phyloP scores from a whole-genome alignment of 2,113 vertebrate species.

The Phaethornis superciliosus region DNA sequence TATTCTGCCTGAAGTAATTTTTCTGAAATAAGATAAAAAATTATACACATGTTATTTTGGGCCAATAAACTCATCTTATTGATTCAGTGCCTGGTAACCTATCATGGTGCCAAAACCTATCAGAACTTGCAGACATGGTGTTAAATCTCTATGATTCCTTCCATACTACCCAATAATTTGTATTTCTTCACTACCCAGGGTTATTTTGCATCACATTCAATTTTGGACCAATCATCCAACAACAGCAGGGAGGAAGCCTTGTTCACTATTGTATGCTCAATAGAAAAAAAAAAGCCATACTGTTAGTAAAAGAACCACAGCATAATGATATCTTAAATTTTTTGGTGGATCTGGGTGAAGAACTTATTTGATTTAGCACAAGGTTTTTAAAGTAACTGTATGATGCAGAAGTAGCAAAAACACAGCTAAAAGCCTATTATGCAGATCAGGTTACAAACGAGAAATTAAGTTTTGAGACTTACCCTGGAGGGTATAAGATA shows the following conservation, averaged over 20 bases:
- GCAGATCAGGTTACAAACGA: neutral
- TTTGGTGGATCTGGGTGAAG: neutral
- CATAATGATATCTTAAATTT: neutral
- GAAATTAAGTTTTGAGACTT: neutral
- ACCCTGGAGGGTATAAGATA: neutral
- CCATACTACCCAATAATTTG: neutral
- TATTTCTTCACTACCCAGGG: neutral
- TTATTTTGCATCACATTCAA: neutral
- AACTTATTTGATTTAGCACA: neutral
- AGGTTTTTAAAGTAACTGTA: neutral
- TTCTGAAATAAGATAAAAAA: neutral
- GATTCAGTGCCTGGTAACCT: neutral
- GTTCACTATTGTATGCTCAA: neutral
- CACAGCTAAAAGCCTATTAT: neutral
- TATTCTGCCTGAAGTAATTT: neutral
- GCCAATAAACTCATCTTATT: neutral
- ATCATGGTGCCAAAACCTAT: neutral
- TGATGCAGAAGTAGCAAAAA: neutral
- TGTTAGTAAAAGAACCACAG: neutral
- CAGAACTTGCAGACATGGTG: neutral
- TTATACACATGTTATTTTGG: fast-evolving
- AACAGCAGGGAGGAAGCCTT: neutral
- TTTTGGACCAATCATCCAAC: neutral
- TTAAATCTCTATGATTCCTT: neutral
- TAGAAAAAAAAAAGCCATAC: neutral